These are phyloP conservation scores for Luehdorfia chinensis DNA, from an alignment of 1,140 invertebrate species.

Conservation along the genomic window DNA sequence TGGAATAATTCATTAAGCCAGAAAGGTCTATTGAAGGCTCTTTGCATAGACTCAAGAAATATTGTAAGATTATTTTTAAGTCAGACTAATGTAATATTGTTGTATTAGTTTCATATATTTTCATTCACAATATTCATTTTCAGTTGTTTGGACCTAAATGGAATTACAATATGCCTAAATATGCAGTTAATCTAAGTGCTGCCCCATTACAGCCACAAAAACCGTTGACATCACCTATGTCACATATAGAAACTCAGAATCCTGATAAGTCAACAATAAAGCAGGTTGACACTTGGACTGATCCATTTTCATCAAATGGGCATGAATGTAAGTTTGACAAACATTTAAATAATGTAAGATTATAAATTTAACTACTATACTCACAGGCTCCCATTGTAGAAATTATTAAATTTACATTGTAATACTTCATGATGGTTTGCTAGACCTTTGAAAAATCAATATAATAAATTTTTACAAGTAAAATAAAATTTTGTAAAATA, in stretches of 20 bases:
- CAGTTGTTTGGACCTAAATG: constrained; percentile 88
- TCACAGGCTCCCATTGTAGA: not conserved
- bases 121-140: constrained; percentile 26
- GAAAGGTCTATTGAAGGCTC: constrained; percentile 81
- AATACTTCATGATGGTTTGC: too few species aligned
- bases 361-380: not conserved
- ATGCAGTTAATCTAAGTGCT: constrained; percentile 86
- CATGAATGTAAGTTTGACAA: constrained; percentile 66
- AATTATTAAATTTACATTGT: not conserved
- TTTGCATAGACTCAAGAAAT: constrained; percentile 89
- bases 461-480: too few species aligned
- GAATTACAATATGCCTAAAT: constrained; percentile 86
- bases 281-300: constrained; percentile 39
- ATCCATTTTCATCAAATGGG: constrained; percentile 58
- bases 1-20: constrained; percentile 85
- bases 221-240: constrained; percentile 46
- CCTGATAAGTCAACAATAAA: constrained; percentile 48
- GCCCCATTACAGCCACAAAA: constrained; percentile 87
- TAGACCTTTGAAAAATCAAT: too few species aligned
- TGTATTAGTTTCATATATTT: constrained; percentile 8
- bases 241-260: constrained; percentile 24
- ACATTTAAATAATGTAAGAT: constrained; percentile 8
- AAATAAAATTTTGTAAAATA: too few species aligned
- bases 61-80: constrained; percentile 82
- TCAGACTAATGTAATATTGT: not conserved